Evolutionary conservation across 2,888 invertebrate species (phyloP).

Genomic region (Oscheius sp.): DNA sequence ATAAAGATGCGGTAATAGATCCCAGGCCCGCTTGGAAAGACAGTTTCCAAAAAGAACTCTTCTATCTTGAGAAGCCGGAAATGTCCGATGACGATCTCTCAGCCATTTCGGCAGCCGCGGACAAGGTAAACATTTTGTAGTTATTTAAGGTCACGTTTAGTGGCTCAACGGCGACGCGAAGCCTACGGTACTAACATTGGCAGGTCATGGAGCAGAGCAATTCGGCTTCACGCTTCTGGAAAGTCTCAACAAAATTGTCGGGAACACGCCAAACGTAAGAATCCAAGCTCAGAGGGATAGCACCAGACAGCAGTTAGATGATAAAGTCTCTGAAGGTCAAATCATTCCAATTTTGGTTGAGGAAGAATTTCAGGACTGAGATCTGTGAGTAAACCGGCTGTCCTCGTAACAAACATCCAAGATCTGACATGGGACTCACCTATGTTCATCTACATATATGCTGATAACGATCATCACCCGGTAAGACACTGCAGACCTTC

Average conservation of each 20-base stretch:
- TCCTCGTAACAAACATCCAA: not conserved
- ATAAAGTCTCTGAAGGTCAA: not conserved
- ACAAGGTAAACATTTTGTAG: too few species aligned
- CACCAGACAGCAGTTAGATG: not conserved
- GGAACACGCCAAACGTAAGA: not conserved
- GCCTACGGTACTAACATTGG: not conserved
- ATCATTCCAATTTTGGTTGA: not conserved
- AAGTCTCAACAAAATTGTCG: not conserved
- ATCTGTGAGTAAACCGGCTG: not conserved
- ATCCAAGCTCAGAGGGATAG: not conserved
- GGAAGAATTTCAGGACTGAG: not conserved
- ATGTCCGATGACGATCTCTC: too few species aligned
- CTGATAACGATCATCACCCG: not conserved
- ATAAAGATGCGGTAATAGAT: too few species aligned
- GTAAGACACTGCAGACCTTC: not conserved
- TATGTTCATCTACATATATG: not conserved
- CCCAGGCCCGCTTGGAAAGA: too few species aligned
- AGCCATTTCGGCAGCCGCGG: too few species aligned
- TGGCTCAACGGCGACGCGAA: not conserved
- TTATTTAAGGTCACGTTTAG: too few species aligned
- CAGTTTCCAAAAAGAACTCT: too few species aligned
- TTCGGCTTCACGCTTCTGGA: not conserved
- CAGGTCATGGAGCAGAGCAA: not conserved
- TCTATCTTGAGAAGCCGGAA: too few species aligned
- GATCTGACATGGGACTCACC: not conserved